Conservation (phyloP, 2,797 vertebrate species). For the Austrolebias charrua region DNA sequence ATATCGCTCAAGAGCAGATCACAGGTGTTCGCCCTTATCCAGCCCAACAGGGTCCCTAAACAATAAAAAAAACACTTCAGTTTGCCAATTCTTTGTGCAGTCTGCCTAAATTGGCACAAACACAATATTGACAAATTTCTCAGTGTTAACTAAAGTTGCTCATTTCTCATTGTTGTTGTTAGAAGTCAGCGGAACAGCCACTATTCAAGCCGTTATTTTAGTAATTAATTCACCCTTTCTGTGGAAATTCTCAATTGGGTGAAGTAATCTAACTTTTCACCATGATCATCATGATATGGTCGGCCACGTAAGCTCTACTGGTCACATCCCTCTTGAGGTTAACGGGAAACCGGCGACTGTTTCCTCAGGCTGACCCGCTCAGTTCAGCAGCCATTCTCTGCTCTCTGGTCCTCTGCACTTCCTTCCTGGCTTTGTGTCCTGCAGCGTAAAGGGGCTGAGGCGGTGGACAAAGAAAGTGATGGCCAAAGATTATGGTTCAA, state of each 20-base stretch:
- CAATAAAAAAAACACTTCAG: neutral
- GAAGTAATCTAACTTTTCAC: neutral
- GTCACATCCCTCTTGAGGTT: slow-evolving; percentile 31
- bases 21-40: neutral
- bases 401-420: slow-evolving; percentile 51
- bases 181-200: neutral
- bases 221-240: neutral
- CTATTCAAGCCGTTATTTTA: neutral
- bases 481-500: slow-evolving; percentile 60
- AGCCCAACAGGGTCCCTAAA: neutral
- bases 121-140: neutral
- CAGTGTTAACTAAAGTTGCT: neutral
- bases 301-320: slow-evolving; percentile 8
- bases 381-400: slow-evolving; percentile 40
- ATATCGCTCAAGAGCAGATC: neutral
- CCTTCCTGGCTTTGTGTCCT: slow-evolving; percentile 81
- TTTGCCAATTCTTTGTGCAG: neutral
- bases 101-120: neutral
- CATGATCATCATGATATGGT: slow-evolving; percentile 12
- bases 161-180: neutral
- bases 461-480: slow-evolving; percentile 30
- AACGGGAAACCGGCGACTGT: slow-evolving; percentile 56
- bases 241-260: neutral
- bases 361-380: slow-evolving; percentile 59
- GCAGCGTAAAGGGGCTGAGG: slow-evolving; percentile 7